Percentiles rank a stretch among this genome's conserved stretches.
Evolutionary conservation across 2,797 vertebrate species (phyloP).

Genomic region (Distichodus sexfasciatus): DNA sequence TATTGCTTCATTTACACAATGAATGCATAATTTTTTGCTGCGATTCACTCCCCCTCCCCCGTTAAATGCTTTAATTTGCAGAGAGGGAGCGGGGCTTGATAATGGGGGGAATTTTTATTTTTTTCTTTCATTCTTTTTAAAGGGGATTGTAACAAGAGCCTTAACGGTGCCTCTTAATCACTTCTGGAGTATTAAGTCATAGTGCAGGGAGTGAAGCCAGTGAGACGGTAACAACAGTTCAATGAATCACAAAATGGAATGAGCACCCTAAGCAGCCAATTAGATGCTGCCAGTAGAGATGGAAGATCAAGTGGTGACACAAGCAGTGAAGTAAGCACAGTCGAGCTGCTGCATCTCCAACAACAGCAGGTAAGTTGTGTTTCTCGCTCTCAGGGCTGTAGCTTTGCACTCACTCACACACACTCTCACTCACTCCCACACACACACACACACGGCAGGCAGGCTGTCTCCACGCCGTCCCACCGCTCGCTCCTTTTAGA

Average conservation of each 20-base stretch:
- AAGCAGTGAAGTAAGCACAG: slow-evolving; percentile 98
- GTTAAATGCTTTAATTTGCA: slow-evolving; percentile 93
- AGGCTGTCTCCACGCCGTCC: slow-evolving; percentile 50
- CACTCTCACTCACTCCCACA: too few species aligned
- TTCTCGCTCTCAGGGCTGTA: slow-evolving; percentile 67
- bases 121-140: background rate
- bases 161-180: slow-evolving; percentile 99
- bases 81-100: slow-evolving; percentile 90
- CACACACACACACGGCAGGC: too few species aligned
- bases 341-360: slow-evolving; percentile 99
- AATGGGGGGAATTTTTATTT: slow-evolving; percentile 76
- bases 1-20: slow-evolving; percentile 92
- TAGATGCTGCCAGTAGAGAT: slow-evolving; percentile 99
- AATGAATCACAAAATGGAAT: slow-evolving; percentile 99
- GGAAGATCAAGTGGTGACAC: slow-evolving; percentile 99
- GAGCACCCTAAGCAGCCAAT: slow-evolving; percentile 99
- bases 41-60: slow-evolving; percentile 67
- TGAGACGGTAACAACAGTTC: slow-evolving; percentile 99
- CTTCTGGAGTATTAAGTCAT: slow-evolving; percentile 99
- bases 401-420: slow-evolving; percentile 19
- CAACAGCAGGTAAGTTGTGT: slow-evolving; percentile 99
- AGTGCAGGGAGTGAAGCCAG: slow-evolving; percentile 99
- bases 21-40: slow-evolving; percentile 81
- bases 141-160: slow-evolving; percentile 80
- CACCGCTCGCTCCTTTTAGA: slow-evolving; percentile 52